A percentile compares a stretch with the other conserved stretches of the same genome.
phyloP scores from a whole-genome alignment of 2,888 invertebrate species.

The Cephus nigrinus region DNA sequence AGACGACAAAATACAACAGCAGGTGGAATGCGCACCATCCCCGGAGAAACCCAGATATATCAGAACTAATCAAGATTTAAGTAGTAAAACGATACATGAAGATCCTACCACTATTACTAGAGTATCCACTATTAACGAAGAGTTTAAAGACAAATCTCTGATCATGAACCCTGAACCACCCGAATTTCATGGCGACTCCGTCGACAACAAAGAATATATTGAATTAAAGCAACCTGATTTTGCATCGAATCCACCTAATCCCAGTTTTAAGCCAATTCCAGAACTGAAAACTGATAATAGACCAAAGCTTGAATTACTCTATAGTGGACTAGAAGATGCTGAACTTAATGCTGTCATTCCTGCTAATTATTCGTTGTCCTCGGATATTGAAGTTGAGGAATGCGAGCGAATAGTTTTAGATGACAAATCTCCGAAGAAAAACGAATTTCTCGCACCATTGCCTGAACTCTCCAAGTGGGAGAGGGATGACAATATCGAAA shows the following conservation, averaged over 20 bases:
- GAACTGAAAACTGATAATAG: conserved; percentile 52
- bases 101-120: conserved; percentile 26
- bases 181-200: conserved; percentile 40
- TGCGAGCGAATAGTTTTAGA: conserved; percentile 18
- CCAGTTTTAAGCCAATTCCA: conserved; percentile 60
- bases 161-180: conserved; percentile 61
- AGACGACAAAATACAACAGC: neutral
- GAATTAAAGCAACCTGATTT: conserved; percentile 33
- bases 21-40: neutral
- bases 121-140: conserved; percentile 35
- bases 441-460: conserved; percentile 77
- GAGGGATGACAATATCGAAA: conserved; percentile 74
- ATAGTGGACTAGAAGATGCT: conserved; percentile 60
- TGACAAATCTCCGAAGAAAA: conserved; percentile 58
- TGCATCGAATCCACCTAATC: conserved; percentile 60
- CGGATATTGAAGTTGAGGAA: conserved; percentile 39
- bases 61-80: conserved; percentile 9
- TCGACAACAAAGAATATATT: neutral
- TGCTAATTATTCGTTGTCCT: conserved; percentile 49
- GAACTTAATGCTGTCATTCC: conserved; percentile 52
- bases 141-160: conserved; percentile 57
- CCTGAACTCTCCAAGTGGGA: conserved; percentile 93
- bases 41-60: neutral
- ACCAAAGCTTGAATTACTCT: conserved; percentile 56
- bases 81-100: conserved; percentile 5